Conservation (phyloP, 1,140 invertebrate genomes). For the Arctopsyche grandis region DNA sequence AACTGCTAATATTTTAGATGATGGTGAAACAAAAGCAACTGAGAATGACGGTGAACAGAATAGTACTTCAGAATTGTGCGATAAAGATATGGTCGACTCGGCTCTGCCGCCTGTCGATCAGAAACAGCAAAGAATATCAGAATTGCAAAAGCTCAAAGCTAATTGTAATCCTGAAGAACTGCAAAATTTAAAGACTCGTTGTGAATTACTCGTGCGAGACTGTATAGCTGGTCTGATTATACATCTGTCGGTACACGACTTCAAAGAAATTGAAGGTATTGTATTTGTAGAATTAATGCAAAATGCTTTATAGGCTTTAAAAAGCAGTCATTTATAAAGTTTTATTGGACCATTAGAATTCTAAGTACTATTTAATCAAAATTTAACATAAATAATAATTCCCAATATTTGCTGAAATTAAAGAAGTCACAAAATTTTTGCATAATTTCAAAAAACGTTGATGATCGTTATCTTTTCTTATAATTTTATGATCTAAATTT, state of each 20-base stretch:
- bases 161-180: constrained; percentile 85
- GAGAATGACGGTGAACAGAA: constrained; percentile 60
- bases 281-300: neutral
- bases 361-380: no score
- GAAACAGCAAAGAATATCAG: constrained; percentile 72
- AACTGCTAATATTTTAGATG: constrained; percentile 54
- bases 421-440: no score
- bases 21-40: constrained; percentile 61
- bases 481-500: no score
- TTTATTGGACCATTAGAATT: no score
- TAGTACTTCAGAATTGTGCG: constrained; percentile 66
- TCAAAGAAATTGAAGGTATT: constrained; percentile 86
- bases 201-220: constrained; percentile 71
- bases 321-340: no score
- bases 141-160: constrained; percentile 78
- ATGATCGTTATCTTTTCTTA: no score
- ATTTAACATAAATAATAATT: no score
- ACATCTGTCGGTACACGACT: constrained; percentile 83
- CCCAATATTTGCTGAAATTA: no score
- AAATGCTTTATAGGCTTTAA: neutral
- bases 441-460: no score
- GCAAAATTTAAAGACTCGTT: constrained; percentile 76
- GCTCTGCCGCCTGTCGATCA: constrained; percentile 72
- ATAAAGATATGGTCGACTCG: constrained; percentile 76
- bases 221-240: constrained; percentile 83